These are phyloP conservation scores for Turnix velox DNA, from an alignment of 2,113 vertebrate genomes.

Conservation along the genomic window DNA sequence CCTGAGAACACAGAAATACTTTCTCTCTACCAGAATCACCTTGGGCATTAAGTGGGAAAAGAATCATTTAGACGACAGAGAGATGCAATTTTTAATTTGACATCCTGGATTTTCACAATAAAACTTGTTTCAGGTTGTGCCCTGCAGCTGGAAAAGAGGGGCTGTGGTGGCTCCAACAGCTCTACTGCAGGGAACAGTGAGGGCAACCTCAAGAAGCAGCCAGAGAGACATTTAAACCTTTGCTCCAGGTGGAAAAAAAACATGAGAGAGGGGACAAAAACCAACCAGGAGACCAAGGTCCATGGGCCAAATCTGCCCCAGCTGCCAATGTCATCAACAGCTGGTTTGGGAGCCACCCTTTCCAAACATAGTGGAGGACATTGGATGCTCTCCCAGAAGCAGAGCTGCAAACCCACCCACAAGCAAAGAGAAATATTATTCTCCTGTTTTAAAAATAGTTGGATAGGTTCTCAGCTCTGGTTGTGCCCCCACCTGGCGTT, in stretches of 20 bases:
- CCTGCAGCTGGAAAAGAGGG: neutral
- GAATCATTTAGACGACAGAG: neutral
- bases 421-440: constrained; percentile 57
- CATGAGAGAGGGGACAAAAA: neutral
- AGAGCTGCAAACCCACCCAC: constrained; percentile 36
- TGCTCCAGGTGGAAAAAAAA: neutral
- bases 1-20: neutral
- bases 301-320: neutral
- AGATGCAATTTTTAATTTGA: neutral
- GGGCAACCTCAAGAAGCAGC: neutral
- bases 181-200: neutral
- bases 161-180: accelerated
- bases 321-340: constrained; percentile 58
- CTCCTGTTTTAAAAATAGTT: constrained; percentile 11
- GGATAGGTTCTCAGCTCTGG: too few relatives aligned
- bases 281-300: neutral
- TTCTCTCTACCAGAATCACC: neutral
- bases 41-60: neutral
- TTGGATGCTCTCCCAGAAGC: constrained; percentile 54
- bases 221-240: neutral
- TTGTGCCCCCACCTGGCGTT: too few relatives aligned
- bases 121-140: neutral
- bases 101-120: neutral
- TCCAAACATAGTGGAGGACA: constrained; percentile 5
- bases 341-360: constrained; percentile 49